Percentiles rank a stretch among this genome's conserved stretches.
These are phyloP conservation scores for Silurus meridionalis DNA, from an alignment of 2,113 vertebrate genomes.

Conservation along the genomic window DNA sequence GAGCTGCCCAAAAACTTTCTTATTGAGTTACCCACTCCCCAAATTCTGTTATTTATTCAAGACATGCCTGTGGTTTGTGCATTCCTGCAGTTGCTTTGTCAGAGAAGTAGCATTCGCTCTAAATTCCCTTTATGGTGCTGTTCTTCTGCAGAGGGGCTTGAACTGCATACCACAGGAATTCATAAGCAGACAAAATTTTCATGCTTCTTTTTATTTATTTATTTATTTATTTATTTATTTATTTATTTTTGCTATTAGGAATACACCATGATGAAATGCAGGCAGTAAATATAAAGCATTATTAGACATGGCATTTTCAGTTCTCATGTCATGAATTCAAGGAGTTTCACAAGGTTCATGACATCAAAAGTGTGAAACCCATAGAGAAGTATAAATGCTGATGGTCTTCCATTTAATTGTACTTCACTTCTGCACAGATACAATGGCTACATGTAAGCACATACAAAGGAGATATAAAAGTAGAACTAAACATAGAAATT, in stretches of 20 bases:
- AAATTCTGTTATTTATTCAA: constrained; percentile 63
- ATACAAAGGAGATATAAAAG: background rate
- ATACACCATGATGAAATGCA: background rate
- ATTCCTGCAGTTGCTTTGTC: constrained; percentile 55
- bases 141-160: constrained; percentile 46
- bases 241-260: no score
- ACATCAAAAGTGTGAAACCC: background rate
- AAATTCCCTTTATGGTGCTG: constrained; percentile 37
- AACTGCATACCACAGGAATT: background rate
- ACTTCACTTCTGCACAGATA: background rate
- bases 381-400: background rate
- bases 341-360: background rate
- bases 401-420: background rate
- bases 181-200: background rate
- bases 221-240: no score
- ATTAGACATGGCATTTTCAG: background rate
- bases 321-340: background rate
- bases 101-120: constrained; percentile 56
- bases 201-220: background rate
- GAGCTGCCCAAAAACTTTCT: constrained; percentile 24
- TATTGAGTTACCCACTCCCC: constrained; percentile 26
- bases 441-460: background rate
- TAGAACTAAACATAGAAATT: background rate
- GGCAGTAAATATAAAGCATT: background rate
- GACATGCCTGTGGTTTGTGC: constrained; percentile 58